Base-by-base conservation (phyloP, 2,113 vertebrate genomes). In the Tupaia chinensis region DNA sequence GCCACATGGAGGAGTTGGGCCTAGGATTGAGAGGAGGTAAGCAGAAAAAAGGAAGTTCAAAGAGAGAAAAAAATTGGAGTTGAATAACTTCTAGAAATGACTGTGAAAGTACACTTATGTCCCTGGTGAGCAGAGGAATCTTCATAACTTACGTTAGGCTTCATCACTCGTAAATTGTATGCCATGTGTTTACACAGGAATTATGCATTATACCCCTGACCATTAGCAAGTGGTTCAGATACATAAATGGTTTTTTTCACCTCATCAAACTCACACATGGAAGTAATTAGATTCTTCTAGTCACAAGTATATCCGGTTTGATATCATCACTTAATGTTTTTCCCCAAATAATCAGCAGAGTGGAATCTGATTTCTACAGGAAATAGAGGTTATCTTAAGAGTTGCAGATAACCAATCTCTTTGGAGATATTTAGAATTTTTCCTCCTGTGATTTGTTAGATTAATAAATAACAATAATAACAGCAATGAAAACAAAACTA, bases 221-320 rank as follows among this genome's bases (percentile, higher is more conserved):
- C 73, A 88, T 32, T 65, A 60, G 19, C 87, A 93, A 96, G 13
- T 85, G 29, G 63, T 95, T 94, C 73, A 44, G 2, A 44, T 80
- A 95, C 90, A 68, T 82, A 89, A n/a, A 92, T 95, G 78, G 60
- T 22, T 87, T 96, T 97, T 95, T 84, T 61, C 17, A 56, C 63
- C 29, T 89, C 97, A 88, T 98, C 73, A 89, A 73, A 97, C 70
- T 53, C 98, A 70, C 85, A 92, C 20, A n/a, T 79, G 84, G 79
- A 96, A 93, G 65, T 58, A 78, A 95, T 96, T 95, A 91, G 79
- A 91, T 65, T 91, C 60, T 92, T 92, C 81, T 65, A 65, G 63
- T 78, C 80, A 93, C 20, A 70, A 66, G 80, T 56, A 94, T 92
- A 87, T 95, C 19, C 85, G 92, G 54, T 92, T 86, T 92, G 91